phyloP scores from a whole-genome alignment of 2,113 vertebrate genomes.

The Eurystomus gularis region DNA sequence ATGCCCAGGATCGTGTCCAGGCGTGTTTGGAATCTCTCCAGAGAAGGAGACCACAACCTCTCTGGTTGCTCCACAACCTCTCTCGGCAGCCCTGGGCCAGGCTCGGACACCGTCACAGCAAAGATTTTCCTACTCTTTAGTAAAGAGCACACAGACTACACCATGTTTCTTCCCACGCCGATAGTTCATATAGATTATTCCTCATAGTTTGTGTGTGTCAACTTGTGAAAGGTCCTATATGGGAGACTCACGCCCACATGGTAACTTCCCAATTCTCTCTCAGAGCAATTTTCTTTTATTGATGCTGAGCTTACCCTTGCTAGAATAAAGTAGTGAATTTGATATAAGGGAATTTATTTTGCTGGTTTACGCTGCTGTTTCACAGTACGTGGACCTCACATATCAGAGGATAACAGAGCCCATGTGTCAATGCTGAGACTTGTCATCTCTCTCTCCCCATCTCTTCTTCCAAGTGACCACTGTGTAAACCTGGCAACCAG shows the following conservation, averaged over 20 bases:
- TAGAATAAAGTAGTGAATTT: not conserved
- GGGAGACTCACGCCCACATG: fast-evolving
- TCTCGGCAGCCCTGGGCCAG: too few relatives aligned
- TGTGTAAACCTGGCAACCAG: not conserved
- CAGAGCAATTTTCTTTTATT: slow-evolving; percentile 5
- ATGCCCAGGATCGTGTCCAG: too few relatives aligned
- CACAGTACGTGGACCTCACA: not conserved
- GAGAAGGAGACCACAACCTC: too few relatives aligned
- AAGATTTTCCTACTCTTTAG: not conserved
- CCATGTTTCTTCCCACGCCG: fast-evolving
- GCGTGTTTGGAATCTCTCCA: too few relatives aligned
- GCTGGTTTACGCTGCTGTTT: not conserved
- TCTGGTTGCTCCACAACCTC: too few relatives aligned
- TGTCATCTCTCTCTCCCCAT: not conserved
- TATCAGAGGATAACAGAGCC: not conserved
- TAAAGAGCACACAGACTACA: fast-evolving
- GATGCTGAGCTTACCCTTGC: not conserved
- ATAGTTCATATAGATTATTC: not conserved
- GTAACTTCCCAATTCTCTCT: not conserved
- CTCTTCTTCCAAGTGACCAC: not conserved
- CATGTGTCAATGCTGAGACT: not conserved
- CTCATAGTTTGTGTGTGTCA: not conserved
- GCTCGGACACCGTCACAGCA: not conserved
- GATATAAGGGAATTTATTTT: not conserved
- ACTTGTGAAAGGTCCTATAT: fast-evolving